A percentile compares a stretch with the other conserved stretches of the same genome.
Conservation (phyloP, 2,113 vertebrate genomes). For the Ameiurus melas region DNA sequence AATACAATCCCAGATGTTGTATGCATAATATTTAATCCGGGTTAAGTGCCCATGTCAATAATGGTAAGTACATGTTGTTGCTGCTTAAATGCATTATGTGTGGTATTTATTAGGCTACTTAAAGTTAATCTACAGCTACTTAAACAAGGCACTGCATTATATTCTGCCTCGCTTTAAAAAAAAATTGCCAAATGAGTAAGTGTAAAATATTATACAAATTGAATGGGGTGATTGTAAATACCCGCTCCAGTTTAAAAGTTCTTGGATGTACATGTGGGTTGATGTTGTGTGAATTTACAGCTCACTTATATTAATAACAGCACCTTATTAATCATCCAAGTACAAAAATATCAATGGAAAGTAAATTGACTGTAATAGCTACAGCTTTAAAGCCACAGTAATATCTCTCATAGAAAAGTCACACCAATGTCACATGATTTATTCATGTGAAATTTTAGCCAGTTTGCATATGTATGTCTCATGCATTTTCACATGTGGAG, state of each 20-base stretch:
- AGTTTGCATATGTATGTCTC: background rate
- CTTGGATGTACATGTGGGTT: background rate
- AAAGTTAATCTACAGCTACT: background rate
- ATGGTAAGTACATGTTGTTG: background rate
- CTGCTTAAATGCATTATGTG: background rate
- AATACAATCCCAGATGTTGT: too few relatives aligned
- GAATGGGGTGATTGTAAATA: background rate
- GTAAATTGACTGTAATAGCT: background rate
- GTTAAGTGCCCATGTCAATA: background rate
- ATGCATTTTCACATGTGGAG: background rate
- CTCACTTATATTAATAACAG: background rate
- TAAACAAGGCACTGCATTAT: background rate
- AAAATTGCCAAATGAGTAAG: background rate
- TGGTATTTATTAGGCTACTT: background rate
- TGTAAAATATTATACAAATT: background rate
- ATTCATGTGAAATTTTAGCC: background rate
- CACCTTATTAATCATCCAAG: constrained; percentile 1
- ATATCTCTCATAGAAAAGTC: background rate
- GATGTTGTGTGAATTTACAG: background rate
- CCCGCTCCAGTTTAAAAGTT: background rate
- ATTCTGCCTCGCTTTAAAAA: background rate
- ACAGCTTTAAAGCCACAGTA: background rate
- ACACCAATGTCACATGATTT: background rate
- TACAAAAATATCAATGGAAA: background rate
- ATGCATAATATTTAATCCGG: background rate